Percentiles rank a stretch among this genome's conserved stretches.
phyloP scores from a whole-genome alignment of 2,797 vertebrate genomes.

The Melanotaenia parkinsoni region DNA sequence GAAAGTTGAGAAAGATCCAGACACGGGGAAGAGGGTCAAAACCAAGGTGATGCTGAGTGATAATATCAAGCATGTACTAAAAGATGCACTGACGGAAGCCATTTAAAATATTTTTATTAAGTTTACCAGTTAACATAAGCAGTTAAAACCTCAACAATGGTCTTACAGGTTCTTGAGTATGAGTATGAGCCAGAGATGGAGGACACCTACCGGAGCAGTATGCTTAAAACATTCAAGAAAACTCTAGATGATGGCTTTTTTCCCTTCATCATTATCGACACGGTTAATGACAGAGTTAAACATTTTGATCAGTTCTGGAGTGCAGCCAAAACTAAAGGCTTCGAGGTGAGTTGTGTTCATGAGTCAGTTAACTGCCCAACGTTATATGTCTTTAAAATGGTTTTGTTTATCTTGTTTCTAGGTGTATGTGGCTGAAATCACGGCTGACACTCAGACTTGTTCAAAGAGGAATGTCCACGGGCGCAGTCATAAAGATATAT shows the following conservation, averaged over 20 bases:
- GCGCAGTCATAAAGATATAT: conserved; percentile 92
- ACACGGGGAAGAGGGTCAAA: conserved; percentile 94
- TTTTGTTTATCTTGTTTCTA: conserved; percentile 58
- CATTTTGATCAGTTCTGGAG: conserved; percentile 99
- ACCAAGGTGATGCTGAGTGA: conserved; percentile 86
- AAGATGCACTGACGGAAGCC: background rate
- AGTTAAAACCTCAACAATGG: background rate
- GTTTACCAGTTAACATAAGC: no score
- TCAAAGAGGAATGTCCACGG: conserved; percentile 96
- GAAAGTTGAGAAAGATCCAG: conserved; percentile 94
- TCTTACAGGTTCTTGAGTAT: conserved; percentile 91
- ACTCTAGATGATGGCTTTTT: conserved; percentile 98
- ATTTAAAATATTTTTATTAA: background rate
- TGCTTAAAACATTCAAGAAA: conserved; percentile 99
- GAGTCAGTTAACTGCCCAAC: background rate
- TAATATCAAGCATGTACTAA: background rate
- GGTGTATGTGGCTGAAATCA: conserved; percentile 98
- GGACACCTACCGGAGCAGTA: conserved; percentile 95
- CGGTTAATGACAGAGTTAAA: conserved; percentile 94
- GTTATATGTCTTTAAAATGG: conserved; percentile 1
- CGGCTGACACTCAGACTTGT: conserved; percentile 93
- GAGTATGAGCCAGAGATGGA: conserved; percentile 99
- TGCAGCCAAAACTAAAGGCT: conserved; percentile 98
- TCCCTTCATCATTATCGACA: conserved; percentile 98
- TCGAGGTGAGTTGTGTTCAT: conserved; percentile 87